Percentiles rank a stretch among this genome's conserved stretches.
phyloP scores from a whole-genome alignment of 2,888 invertebrate species.

The Latrodectus hesperus region DNA sequence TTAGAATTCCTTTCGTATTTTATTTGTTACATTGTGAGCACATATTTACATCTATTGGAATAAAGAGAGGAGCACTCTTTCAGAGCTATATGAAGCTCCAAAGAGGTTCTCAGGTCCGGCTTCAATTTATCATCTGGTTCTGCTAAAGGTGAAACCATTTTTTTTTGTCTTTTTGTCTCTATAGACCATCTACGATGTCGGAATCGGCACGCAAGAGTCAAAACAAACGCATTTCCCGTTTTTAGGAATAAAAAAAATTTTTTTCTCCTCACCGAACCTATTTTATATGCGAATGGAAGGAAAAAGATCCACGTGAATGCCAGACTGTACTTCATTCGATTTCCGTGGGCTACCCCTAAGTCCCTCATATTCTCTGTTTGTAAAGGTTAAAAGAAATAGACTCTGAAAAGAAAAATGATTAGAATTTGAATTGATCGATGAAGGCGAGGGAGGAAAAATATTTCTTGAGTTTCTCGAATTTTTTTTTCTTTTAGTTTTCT shows the following conservation, averaged over 20 bases:
- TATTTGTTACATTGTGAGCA: no score
- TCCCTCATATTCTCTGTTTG: conserved; percentile 16
- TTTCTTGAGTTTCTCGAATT: conserved; percentile 67
- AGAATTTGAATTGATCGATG: conserved; percentile 58
- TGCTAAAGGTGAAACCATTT: neutral
- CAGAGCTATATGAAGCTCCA: no score
- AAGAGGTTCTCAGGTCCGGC: conserved; percentile 18
- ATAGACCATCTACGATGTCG: conserved; percentile 53
- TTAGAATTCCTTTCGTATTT: no score
- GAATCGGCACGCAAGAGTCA: conserved; percentile 47
- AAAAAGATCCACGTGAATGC: conserved; percentile 56
- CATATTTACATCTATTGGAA: no score
- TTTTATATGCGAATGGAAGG: conserved; percentile 49
- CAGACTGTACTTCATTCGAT: conserved; percentile 61
- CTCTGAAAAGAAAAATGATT: conserved; percentile 64
- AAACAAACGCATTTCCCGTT: conserved; percentile 61
- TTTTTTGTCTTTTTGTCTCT: neutral
- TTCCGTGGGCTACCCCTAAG: conserved; percentile 26
- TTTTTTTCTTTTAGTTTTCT: conserved; percentile 30
- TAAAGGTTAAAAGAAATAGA: conserved; percentile 63
- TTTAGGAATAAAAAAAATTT: conserved; percentile 28
- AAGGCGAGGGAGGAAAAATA: conserved; percentile 30
- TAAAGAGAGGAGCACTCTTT: no score
- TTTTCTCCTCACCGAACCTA: conserved; percentile 48
- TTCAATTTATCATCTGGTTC: conserved; percentile 61